Evolutionary conservation across 2,888 invertebrate genomes (phyloP).

Genomic region (Drosophila mayaguana): DNA sequence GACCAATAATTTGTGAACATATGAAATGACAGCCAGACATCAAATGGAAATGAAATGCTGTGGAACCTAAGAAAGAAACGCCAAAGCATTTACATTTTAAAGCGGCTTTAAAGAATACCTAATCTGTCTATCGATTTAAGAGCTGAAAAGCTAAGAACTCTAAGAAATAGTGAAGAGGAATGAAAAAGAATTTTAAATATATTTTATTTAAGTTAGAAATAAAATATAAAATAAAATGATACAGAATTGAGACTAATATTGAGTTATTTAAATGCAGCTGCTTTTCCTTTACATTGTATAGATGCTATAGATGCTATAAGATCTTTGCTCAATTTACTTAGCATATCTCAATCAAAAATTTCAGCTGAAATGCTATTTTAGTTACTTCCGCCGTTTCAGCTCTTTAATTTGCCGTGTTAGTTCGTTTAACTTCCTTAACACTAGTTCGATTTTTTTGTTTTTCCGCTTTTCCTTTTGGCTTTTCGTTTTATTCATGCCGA

Average conservation of each 20-base stretch:
- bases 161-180: background rate
- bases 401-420: constrained; percentile 37
- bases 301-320: background rate
- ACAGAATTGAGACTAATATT: too few species aligned
- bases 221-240: background rate
- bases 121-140: background rate
- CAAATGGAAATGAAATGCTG: background rate
- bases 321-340: background rate
- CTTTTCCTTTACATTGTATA: too few species aligned
- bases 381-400: constrained; percentile 32
- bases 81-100: background rate
- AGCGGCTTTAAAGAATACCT: background rate
- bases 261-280: too few species aligned
- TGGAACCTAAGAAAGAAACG: background rate
- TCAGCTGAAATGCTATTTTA: background rate
- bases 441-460: constrained; percentile 7
- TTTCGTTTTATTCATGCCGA: constrained; percentile 2
- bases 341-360: too few species aligned
- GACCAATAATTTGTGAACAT: constrained; percentile 11
- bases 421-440: constrained; percentile 37
- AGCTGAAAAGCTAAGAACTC: background rate
- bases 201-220: background rate
- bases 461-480: constrained; percentile 14
- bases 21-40: constrained; percentile 14
- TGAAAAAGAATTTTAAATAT: background rate